Conservation (phyloP, 2,113 vertebrate species). For the Numida meleagris region DNA sequence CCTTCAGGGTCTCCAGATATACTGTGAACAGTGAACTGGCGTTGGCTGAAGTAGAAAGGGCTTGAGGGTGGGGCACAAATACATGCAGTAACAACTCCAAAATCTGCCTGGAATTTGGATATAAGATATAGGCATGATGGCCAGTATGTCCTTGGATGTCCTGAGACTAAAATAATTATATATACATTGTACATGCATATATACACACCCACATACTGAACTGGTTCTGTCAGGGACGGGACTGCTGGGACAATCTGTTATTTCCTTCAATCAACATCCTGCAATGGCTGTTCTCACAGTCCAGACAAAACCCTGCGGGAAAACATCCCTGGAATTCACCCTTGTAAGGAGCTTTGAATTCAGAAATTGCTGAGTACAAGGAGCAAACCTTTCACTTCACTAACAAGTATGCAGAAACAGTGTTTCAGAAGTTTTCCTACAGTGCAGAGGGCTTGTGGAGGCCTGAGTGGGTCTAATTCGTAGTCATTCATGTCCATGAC, state of each 20-base stretch:
- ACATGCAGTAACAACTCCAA: not conserved
- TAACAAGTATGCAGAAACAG: not conserved
- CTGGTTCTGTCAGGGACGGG: not conserved
- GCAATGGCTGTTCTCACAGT: not conserved
- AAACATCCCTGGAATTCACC: constrained; percentile 16
- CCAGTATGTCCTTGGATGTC: not conserved
- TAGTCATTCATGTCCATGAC: not conserved
- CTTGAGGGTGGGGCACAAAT: not conserved
- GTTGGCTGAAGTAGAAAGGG: not conserved
- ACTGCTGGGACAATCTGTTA: not conserved
- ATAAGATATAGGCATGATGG: not conserved
- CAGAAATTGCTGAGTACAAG: not conserved
- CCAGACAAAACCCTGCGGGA: constrained; percentile 8
- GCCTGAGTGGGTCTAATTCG: not conserved
- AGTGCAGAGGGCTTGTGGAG: not conserved
- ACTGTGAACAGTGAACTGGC: not conserved
- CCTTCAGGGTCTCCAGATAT: not conserved
- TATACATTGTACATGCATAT: not conserved
- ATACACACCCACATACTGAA: accelerated
- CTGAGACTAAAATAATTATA: not conserved
- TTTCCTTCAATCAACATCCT: constrained; percentile 53
- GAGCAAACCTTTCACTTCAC: not conserved
- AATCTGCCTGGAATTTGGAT: not conserved
- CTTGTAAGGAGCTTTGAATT: constrained; percentile 4
- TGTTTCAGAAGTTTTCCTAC: not conserved